Percentiles rank a stretch among this genome's conserved stretches.
Evolutionary conservation across 2,797 vertebrate species (phyloP).

Genomic region (Acrossocheilus wenchowensis): DNA sequence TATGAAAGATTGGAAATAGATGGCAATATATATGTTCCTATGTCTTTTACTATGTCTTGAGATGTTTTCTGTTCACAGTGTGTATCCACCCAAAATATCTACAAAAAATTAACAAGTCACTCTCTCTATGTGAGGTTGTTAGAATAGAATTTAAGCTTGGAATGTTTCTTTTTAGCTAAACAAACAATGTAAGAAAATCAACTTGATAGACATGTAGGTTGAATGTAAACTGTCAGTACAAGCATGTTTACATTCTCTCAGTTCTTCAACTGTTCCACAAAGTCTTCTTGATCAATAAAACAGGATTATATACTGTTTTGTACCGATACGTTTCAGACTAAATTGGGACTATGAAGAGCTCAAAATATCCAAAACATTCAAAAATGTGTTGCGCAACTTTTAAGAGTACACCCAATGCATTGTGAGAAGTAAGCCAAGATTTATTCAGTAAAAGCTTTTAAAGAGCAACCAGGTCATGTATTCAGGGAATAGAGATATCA

Average conservation of each 20-base stretch:
- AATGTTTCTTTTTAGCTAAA: background rate
- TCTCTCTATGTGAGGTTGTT: slow-evolving; percentile 14
- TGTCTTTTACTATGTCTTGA: background rate
- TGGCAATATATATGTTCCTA: background rate
- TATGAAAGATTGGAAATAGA: background rate
- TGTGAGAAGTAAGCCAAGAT: slow-evolving; percentile 40
- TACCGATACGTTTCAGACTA: background rate
- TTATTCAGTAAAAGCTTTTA: background rate
- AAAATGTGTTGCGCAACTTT: slow-evolving; percentile 50
- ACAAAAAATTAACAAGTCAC: slow-evolving; percentile 1
- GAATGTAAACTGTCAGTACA: background rate
- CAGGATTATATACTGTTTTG: background rate
- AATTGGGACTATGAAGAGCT: background rate
- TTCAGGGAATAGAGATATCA: background rate
- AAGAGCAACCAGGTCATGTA: background rate
- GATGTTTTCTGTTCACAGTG: slow-evolving; percentile 1
- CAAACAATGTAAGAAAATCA: background rate
- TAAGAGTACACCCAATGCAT: slow-evolving; percentile 38
- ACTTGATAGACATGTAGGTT: background rate
- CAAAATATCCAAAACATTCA: slow-evolving; percentile 4
- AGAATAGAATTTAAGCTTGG: background rate
- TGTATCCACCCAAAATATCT: background rate
- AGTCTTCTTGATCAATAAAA: background rate
- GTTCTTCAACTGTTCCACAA: background rate
- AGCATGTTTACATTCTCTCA: background rate